Conservation (phyloP, 92 coral and sea anemone species). For the Palythoa caribaeorum region DNA sequence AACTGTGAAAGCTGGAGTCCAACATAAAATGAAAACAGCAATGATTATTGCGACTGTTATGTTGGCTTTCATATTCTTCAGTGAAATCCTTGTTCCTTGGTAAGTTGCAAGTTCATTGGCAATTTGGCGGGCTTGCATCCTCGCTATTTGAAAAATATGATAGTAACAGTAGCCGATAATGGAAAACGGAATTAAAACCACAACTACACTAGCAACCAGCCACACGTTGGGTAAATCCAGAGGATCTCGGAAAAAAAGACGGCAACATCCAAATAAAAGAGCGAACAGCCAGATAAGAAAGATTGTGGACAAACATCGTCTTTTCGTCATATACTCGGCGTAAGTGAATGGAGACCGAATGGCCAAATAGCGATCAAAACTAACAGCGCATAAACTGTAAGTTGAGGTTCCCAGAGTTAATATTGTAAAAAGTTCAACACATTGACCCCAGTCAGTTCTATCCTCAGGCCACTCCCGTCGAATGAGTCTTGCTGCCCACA, state of each 20-base stretch:
- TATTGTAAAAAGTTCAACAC: slow-evolving; percentile 40
- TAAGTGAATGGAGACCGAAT: slow-evolving; percentile 25
- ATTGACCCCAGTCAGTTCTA: slow-evolving; percentile 28
- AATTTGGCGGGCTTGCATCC: slow-evolving; percentile 40
- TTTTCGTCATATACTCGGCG: slow-evolving; percentile 32
- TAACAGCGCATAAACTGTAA: slow-evolving; percentile 39
- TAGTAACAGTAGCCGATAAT: slow-evolving; percentile 42
- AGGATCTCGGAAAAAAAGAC: slow-evolving; percentile 42
- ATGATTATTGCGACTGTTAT: slow-evolving; percentile 37
- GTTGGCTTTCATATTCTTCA: slow-evolving; percentile 24
- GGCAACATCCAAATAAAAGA: slow-evolving; percentile 32
- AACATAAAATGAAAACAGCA: slow-evolving; percentile 12
- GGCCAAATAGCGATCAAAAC: slow-evolving; percentile 46
- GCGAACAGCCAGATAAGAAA: slow-evolving; percentile 17
- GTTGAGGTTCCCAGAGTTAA: slow-evolving; percentile 37
- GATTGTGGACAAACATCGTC: slow-evolving; percentile 18
- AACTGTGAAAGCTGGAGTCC: slow-evolving; percentile 27
- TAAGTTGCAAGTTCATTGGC: slow-evolving; percentile 23
- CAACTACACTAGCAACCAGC: slow-evolving; percentile 34
- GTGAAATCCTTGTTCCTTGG: slow-evolving; percentile 7
- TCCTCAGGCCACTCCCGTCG: slow-evolving; percentile 41
- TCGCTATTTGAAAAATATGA: slow-evolving; percentile 41
- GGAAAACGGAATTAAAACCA: slow-evolving; percentile 28
- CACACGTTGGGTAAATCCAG: slow-evolving; percentile 28
- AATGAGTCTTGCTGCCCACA: slow-evolving; percentile 40